Percentiles rank a stretch among this genome's conserved stretches.
Evolutionary conservation across 2,797 vertebrate genomes (phyloP).

Genomic region (Myotis myotis): DNA sequence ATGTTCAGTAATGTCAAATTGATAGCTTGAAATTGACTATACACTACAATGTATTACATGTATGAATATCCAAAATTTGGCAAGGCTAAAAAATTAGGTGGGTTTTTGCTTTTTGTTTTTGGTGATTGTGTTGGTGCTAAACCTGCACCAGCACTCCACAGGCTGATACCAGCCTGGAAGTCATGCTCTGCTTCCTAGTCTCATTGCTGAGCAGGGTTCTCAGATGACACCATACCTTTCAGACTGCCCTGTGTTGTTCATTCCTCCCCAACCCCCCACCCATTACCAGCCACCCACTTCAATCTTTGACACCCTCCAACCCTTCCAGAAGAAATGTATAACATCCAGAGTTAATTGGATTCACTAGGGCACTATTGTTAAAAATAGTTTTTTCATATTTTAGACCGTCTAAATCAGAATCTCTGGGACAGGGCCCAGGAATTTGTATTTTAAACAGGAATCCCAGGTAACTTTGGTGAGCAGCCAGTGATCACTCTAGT

Average conservation of each 20-base stretch:
- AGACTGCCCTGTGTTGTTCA: not conserved
- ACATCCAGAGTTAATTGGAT: not conserved
- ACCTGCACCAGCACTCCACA: not conserved
- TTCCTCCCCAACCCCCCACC: too few species aligned
- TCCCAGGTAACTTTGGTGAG: not conserved
- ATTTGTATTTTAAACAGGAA: not conserved
- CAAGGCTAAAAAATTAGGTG: not conserved
- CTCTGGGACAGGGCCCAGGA: not conserved
- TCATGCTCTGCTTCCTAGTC: not conserved
- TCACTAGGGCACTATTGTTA: not conserved
- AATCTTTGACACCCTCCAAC: not conserved
- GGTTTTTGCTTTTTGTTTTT: not conserved
- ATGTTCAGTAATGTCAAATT: not conserved
- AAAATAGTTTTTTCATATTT: not conserved
- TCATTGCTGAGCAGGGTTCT: not conserved
- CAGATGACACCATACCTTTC: not conserved
- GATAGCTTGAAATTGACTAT: not conserved
- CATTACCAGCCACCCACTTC: not conserved
- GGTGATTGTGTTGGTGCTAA: not conserved
- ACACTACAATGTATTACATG: not conserved
- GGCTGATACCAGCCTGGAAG: not conserved
- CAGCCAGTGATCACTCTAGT: not conserved
- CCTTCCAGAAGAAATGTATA: not conserved
- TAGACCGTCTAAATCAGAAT: not conserved
- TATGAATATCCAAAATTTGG: not conserved